Percentiles rank a stretch among this genome's conserved stretches.
Evolutionary conservation across 2,113 vertebrate genomes (phyloP).

Genomic region (Irena cyanogastra): DNA sequence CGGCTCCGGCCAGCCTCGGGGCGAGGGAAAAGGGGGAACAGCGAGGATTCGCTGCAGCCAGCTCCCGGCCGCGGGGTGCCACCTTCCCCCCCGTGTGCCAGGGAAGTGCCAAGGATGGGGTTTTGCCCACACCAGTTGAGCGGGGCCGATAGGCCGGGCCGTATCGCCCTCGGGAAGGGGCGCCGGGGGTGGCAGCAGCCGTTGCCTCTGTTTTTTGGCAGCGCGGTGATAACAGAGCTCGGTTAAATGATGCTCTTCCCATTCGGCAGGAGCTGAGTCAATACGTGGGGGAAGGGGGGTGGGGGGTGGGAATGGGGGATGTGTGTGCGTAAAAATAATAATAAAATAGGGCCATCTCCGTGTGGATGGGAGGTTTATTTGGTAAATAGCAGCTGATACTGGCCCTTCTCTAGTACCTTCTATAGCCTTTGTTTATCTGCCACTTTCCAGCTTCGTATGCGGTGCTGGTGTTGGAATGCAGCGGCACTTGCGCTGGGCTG

Average conservation of each 20-base stretch:
- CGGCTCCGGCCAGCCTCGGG: background rate
- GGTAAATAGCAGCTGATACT: background rate
- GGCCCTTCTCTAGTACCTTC: background rate
- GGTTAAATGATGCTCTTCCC: background rate
- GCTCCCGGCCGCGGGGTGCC: background rate
- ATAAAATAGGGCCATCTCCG: background rate
- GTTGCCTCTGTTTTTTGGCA: background rate
- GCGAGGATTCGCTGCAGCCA: background rate
- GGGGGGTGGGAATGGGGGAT: background rate
- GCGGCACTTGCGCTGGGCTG: background rate
- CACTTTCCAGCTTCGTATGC: background rate
- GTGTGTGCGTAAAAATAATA: background rate
- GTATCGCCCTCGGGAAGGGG: background rate
- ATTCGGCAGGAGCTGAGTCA: background rate
- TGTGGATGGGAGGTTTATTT: background rate
- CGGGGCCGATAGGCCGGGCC: background rate
- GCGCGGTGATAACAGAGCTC: background rate
- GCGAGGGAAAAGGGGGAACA: no score
- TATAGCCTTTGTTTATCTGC: conserved; percentile 25
- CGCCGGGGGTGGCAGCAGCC: background rate
- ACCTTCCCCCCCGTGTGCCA: background rate
- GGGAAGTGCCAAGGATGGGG: background rate
- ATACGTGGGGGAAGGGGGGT: background rate
- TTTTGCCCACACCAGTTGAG: background rate
- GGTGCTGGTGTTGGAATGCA: background rate